These are phyloP conservation scores for Tragelaphus strepsiceros DNA, from an alignment of 2,113 vertebrate species.

Conservation along the genomic window DNA sequence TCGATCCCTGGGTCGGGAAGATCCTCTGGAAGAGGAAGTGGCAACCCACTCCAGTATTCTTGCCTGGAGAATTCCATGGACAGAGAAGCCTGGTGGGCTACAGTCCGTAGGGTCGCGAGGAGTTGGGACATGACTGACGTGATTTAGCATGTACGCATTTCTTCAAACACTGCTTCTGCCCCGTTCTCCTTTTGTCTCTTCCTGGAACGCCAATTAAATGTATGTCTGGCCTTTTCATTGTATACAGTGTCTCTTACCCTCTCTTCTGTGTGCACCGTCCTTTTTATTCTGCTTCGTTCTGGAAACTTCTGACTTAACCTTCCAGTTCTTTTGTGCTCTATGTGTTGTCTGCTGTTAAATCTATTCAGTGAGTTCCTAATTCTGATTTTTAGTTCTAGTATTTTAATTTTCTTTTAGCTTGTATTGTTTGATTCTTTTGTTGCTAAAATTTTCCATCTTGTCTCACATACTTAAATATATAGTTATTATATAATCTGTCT, in stretches of 20 bases:
- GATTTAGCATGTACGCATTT: not conserved
- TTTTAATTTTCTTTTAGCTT: not conserved
- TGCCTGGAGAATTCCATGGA: not conserved
- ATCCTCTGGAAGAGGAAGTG: not conserved
- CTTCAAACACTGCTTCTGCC: not conserved
- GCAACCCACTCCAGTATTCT: not conserved
- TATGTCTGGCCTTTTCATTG: not conserved
- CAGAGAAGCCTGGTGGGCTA: not conserved
- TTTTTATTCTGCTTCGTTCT: not conserved
- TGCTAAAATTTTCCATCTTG: not conserved
- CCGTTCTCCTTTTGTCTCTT: not conserved
- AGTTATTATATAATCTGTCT: not conserved
- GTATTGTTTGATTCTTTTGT: not conserved
- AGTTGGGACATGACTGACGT: not conserved
- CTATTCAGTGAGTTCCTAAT: not conserved
- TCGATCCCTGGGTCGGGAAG: not conserved
- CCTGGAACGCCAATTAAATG: not conserved
- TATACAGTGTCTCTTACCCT: not conserved
- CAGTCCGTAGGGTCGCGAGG: not conserved
- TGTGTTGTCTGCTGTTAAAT: not conserved
- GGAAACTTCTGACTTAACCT: not conserved
- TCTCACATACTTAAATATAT: not conserved
- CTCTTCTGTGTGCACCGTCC: not conserved
- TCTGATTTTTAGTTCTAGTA: slow-evolving; percentile 4
- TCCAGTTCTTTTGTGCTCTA: not conserved